Percentiles rank a stretch among this genome's conserved stretches.
Evolutionary conservation across 2,888 invertebrate species (phyloP).

Genomic region (Pristionchus japonicus): DNA sequence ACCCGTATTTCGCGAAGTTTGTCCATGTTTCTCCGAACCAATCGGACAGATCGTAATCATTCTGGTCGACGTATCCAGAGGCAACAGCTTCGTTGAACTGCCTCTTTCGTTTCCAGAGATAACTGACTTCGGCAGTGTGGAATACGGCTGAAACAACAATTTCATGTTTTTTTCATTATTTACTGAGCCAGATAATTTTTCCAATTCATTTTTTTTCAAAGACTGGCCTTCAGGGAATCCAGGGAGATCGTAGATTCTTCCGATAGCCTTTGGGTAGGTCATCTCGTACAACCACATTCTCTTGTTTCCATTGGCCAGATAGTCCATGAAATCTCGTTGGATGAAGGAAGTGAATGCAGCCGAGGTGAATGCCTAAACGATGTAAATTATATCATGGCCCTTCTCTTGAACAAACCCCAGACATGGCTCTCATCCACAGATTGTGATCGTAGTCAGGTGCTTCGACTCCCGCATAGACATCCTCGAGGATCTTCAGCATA

Average conservation of each 20-base stretch:
- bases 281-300: slow-evolving; percentile 43
- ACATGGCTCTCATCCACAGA: slow-evolving; percentile 23
- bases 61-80: neutral
- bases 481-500: slow-evolving; percentile 34
- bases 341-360: slow-evolving; percentile 35
- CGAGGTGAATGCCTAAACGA: slow-evolving; percentile 27
- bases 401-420: neutral
- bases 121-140: slow-evolving; percentile 48
- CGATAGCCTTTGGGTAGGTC: slow-evolving; percentile 38
- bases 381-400: neutral
- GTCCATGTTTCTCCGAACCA: slow-evolving; percentile 52
- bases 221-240: slow-evolving; percentile 41
- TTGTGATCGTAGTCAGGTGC: slow-evolving; percentile 28
- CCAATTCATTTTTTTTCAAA: too few species aligned
- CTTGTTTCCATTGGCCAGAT: slow-evolving; percentile 33
- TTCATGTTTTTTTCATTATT: too few species aligned
- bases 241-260: slow-evolving; percentile 19
- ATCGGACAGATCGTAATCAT: slow-evolving; percentile 47
- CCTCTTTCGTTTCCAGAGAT: slow-evolving; percentile 45
- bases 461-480: slow-evolving; percentile 30
- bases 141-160: slow-evolving; percentile 46
- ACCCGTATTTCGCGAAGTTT: slow-evolving; percentile 49
- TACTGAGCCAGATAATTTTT: too few species aligned
- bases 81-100: slow-evolving; percentile 38
- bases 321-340: slow-evolving; percentile 32